Evolutionary conservation across 2,113 vertebrate genomes (phyloP).

Genomic region (Embiotoca jacksoni): DNA sequence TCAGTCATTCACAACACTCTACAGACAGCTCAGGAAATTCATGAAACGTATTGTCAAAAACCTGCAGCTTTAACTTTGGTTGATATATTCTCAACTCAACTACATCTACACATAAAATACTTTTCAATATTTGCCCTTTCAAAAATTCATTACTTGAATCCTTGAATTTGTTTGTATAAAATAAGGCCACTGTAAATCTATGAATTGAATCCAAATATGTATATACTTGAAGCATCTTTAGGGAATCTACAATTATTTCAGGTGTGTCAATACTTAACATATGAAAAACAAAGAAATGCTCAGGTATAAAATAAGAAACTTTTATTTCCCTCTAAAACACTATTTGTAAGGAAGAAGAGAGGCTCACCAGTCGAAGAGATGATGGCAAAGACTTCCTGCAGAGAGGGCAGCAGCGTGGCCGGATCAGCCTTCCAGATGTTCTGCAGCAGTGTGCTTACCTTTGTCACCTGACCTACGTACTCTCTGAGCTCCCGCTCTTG

Average conservation of each 20-base stretch:
- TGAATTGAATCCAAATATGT: background rate
- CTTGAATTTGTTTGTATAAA: background rate
- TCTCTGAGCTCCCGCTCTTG: slow-evolving; percentile 92
- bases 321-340: background rate
- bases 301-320: background rate
- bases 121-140: no score
- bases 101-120: no score
- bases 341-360: background rate
- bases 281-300: background rate
- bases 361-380: slow-evolving; percentile 94
- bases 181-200: slow-evolving; percentile 1
- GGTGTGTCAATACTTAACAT: background rate
- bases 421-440: slow-evolving; percentile 97
- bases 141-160: no score
- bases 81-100: background rate
- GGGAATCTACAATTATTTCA: background rate
- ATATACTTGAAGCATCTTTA: background rate
- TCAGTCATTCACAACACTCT: slow-evolving; percentile 12
- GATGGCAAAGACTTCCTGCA: slow-evolving; percentile 96
- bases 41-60: background rate
- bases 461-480: slow-evolving; percentile 94
- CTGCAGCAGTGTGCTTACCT: slow-evolving; percentile 92
- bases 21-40: background rate
- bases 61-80: background rate
- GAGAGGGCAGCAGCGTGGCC: slow-evolving; percentile 91